These are phyloP conservation scores for Tenebrosternarchus preto DNA, from an alignment of 2,113 vertebrate species.

Conservation along the genomic window DNA sequence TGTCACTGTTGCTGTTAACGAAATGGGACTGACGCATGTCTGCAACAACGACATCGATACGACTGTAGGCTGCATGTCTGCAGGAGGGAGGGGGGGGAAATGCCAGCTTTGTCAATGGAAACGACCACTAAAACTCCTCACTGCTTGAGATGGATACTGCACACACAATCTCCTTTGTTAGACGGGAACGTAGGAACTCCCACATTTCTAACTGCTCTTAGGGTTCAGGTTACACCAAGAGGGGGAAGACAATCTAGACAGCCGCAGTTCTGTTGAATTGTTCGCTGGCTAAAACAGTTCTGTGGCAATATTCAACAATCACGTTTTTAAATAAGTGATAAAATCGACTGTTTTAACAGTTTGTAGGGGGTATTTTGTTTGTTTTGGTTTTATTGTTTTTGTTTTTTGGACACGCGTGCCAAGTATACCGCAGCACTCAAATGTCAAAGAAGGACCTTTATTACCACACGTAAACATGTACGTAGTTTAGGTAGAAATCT, in stretches of 20 bases:
- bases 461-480: neutral
- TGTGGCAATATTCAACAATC: neutral
- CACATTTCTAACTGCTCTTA: constrained; percentile 58
- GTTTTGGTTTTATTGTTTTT: no score
- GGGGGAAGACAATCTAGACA: constrained; percentile 67
- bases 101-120: constrained; percentile 61
- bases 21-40: constrained; percentile 18
- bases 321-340: neutral
- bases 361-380: no score
- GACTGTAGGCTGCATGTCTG: constrained; percentile 13
- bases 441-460: neutral
- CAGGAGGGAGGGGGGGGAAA: constrained; percentile 50
- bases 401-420: no score
- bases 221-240: constrained; percentile 77
- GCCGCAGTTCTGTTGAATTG: constrained; percentile 35
- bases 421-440: neutral
- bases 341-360: no score
- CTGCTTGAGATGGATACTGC: constrained; percentile 74
- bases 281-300: neutral
- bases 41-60: neutral
- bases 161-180: constrained; percentile 78
- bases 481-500: neutral
- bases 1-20: neutral
- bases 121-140: constrained; percentile 65
- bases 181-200: constrained; percentile 70